Evolutionary conservation across 2,113 vertebrate genomes (phyloP).

Genomic region (Indicator indicator): DNA sequence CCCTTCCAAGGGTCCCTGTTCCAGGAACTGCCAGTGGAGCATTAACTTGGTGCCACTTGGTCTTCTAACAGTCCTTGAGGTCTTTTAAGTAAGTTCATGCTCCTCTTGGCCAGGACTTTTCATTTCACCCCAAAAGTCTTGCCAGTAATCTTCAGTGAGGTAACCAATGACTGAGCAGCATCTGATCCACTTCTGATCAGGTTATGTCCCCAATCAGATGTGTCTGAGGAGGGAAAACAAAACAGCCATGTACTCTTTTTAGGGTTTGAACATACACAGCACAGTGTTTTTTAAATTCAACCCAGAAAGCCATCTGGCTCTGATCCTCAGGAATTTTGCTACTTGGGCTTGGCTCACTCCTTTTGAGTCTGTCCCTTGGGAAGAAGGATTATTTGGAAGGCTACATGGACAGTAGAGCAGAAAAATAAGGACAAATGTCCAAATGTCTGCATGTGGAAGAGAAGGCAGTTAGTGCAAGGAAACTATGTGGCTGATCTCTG

Average conservation of each 20-base stretch:
- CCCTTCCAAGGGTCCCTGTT: slow-evolving; percentile 32
- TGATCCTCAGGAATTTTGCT: background rate
- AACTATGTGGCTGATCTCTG: background rate
- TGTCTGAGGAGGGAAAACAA: slow-evolving; percentile 65
- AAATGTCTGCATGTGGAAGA: background rate
- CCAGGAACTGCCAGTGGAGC: slow-evolving; percentile 37
- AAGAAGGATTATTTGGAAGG: slow-evolving; percentile 23
- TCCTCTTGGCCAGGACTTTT: slow-evolving; percentile 56
- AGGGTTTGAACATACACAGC: slow-evolving; percentile 23
- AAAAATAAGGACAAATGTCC: background rate
- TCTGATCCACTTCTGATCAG: slow-evolving; percentile 46
- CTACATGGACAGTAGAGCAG: background rate
- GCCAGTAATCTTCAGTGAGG: slow-evolving; percentile 62
- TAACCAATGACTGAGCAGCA: slow-evolving; percentile 49
- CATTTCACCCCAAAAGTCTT: slow-evolving; percentile 58
- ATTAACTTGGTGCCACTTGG: slow-evolving; percentile 10
- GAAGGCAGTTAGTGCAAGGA: background rate
- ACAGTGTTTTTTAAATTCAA: slow-evolving; percentile 19
- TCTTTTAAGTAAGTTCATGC: slow-evolving; percentile 52
- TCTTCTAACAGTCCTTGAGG: slow-evolving; percentile 44
- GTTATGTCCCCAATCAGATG: slow-evolving; percentile 63
- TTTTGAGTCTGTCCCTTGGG: background rate
- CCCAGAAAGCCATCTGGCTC: background rate
- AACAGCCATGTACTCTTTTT: slow-evolving; percentile 51
- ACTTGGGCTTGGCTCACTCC: background rate